Evolutionary conservation across 2,888 invertebrate species (phyloP), one percentile per base, ranked within the genome.

Genomic region (Parnassius mnemosyne): DNA sequence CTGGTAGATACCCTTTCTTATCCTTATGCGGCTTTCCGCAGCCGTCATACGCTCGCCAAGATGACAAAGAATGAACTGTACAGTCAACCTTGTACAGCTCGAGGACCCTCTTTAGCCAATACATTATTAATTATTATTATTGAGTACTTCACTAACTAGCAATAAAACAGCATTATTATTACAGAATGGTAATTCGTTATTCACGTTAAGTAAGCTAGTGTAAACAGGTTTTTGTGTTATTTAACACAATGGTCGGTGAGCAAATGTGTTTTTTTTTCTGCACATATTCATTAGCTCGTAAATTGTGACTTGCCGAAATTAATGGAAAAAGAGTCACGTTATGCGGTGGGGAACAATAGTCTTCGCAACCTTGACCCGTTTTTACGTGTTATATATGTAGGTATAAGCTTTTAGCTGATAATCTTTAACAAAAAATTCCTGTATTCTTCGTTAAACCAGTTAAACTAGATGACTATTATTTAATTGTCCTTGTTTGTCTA

Each of bases 291-390:
- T 75, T 70, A 75, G 57, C 56, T 56, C 58, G 65, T 58, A 20
- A 63, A 54, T 77, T 74, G 77, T 78, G 78, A 63, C 64, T 74
- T 51, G 57, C 66, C 70, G 64, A 75, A 76, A 71, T 78, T 78
- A 74, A 76, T 78, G 76, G 71, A 72, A 76, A 77, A 72, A 67
- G 69, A 72, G 70, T 65, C 65, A 69, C 68, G 69, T 69, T 65
- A 64, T 66, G 65, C 66, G 61, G 57, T 59, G 53, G 49, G 61
- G 65, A 73, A 80, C 77, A 79, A 78, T 80, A 67, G 69, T n/a
- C 43, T 43, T 54, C 46, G 25, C 10, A 62, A 60, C 77, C 83
- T 78, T 81, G 81, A 75, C 77, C 79, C 51, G 68, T 71, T 49
- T 75, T 72, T 58, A 63, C 63, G 62, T 52, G 7, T 34, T 34